Base-by-base conservation (phyloP, 2,113 vertebrate species). In the Phaetusa simplex region DNA sequence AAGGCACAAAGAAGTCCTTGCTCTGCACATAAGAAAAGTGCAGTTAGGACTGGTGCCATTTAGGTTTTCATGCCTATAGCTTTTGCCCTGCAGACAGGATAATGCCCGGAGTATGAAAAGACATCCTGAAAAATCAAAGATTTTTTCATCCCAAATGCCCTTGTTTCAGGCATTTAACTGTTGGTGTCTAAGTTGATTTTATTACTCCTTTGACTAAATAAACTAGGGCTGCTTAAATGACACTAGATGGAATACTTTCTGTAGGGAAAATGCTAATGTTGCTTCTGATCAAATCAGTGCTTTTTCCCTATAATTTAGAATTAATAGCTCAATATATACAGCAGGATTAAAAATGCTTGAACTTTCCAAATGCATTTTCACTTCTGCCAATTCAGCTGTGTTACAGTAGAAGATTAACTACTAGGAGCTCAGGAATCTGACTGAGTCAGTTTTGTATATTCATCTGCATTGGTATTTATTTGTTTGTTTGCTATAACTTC, bases 271-370 rank as follows among this genome's bases (percentile, higher is more conserved):
- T 64, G 65, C 55, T 86, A 73, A 73, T 58, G 66, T 42, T 92
- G 29, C 62, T 92, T 83, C 66, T 69, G 52, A 90, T 85, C 59
- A 85, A 82, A 89, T 76, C 49, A 49, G 36, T 58, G 16, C 5
- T 76, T 92, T 94, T 61, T 0, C 55, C n/a, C 29, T 78, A 65
- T 59, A 87, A 86, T 73, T 93, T 92, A 83, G 91, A 52, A 96
- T 90, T 83, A 95, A 97, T 86, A 96, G 42, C 23, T 88, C 56
- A 62, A 64, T 85, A 78, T 43, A 69, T 88, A n/a, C 27, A 88
- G 66, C 30, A 65, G 82, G 81, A 94, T 96, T 77, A 81, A 79
- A 96, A 95, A 94, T 83, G 86, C 19, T 95, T 95, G 83, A 93
- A 69, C 67, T 93, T 80, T 91, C 62, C 65, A 90, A 94, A 96